Evolutionary conservation across 1,140 invertebrate genomes (phyloP), one percentile per base, ranked within the genome.

Genomic region (Hesperophylax magnus): DNA sequence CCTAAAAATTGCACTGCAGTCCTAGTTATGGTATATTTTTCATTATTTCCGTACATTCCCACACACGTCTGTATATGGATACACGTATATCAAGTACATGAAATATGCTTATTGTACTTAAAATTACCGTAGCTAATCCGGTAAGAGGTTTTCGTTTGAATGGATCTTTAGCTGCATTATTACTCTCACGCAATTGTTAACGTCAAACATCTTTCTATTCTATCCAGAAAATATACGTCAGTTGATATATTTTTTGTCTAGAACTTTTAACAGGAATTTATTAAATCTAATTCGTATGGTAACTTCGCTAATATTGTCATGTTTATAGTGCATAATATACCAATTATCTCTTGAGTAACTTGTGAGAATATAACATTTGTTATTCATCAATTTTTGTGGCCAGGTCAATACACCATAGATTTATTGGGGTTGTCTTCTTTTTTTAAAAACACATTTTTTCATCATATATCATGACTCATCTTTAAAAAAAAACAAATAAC

Each of bases 141-240:
- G 71, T 76, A 65, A 80, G 78, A 80, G 78, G 78, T 80, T 80
- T 65, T 63, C 71, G 17, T 72, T 69, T 22, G 9, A 72, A 72
- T 56, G 20, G 52, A 56, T 54, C 18, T 72, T 27, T 60, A 69
- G 78, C 58, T 79, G 11, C 34, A 34, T 47, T 47, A 47, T 47
- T 79, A 72, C 39, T 80, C 78, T 80, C 78, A 80, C 78, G 78
- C 78, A 76, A 80, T 80, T 80, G 78, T 80, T 80, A 80, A 56
- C 69, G 60, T 58, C 22, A 75, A 58, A 56, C 27, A n/a, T 52
- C 17, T 53, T 20, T 47, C 18, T 2, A 72, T 39, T 72, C 69
- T 20, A 56, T 72, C 52, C 15, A 22, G 11, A 54, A 67, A 34
- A 54, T 53, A 15, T 24, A 61, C 31, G 9, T 8, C 7, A 8